Percentiles rank a stretch among this genome's conserved stretches.
Evolutionary conservation across 2,888 invertebrate species (phyloP).

Genomic region (Pecten maximus): DNA sequence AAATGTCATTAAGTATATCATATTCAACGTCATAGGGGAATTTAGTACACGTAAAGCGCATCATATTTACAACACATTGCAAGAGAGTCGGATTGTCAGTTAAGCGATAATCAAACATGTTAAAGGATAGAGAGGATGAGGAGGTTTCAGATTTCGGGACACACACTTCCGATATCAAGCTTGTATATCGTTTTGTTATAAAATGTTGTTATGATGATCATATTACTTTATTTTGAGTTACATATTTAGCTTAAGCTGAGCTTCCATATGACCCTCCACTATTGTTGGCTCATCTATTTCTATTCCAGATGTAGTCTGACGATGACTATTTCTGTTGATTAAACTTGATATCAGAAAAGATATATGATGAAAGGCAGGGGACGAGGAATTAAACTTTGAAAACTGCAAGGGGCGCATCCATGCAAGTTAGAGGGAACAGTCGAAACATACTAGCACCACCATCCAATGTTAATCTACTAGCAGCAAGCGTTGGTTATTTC

Average conservation of each 20-base stretch:
- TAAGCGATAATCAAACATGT: conserved; percentile 20
- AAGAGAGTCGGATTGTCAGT: conserved; percentile 23
- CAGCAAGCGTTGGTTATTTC: not conserved
- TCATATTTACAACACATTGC: not conserved
- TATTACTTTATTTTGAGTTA: too few relatives aligned
- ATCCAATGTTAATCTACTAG: not conserved
- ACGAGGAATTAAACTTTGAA: not conserved
- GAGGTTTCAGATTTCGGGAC: not conserved
- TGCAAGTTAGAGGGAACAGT: not conserved
- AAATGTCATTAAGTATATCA: not conserved
- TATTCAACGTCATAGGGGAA: not conserved
- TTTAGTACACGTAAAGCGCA: not conserved
- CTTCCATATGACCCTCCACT: too few relatives aligned
- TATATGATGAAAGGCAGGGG: not conserved
- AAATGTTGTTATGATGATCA: too few relatives aligned
- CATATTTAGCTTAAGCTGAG: too few relatives aligned
- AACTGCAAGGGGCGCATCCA: not conserved
- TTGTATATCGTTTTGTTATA: not conserved
- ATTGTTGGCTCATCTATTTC: too few relatives aligned
- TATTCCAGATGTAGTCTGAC: too few relatives aligned
- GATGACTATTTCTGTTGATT: too few relatives aligned
- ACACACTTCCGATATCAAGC: not conserved
- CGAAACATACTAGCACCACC: not conserved
- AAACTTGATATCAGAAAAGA: conserved; percentile 1
- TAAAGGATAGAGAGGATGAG: not conserved